Evolutionary conservation across 2,797 vertebrate species (phyloP).

Genomic region (Vespertilio murinus): DNA sequence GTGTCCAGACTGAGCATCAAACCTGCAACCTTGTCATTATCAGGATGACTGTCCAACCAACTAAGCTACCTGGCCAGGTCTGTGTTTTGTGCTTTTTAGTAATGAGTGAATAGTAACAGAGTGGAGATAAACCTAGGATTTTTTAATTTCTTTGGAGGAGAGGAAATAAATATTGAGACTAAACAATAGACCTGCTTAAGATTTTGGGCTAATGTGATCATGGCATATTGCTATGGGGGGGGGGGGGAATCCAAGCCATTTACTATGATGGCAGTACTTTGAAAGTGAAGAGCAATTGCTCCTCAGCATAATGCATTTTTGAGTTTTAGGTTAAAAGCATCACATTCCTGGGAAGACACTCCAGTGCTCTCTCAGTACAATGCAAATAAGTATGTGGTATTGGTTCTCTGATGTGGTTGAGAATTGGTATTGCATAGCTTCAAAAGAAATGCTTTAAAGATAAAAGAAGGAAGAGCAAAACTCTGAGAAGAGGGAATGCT

Average conservation of each 20-base stretch:
- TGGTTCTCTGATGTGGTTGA: constrained; percentile 44
- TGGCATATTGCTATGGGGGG: background rate
- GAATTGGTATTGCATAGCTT: background rate
- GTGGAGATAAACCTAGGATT: background rate
- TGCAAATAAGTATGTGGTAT: background rate
- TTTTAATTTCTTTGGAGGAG: constrained; percentile 49
- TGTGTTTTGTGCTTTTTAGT: constrained; percentile 31
- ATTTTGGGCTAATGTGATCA: constrained; percentile 25
- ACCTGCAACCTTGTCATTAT: background rate
- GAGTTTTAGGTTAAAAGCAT: constrained; percentile 2
- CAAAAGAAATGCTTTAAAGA: constrained; percentile 47
- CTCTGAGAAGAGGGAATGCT: background rate
- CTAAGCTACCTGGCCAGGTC: background rate
- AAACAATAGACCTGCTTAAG: background rate
- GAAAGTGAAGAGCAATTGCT: background rate
- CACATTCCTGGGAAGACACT: background rate
- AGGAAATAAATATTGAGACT: background rate
- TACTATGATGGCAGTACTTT: background rate
- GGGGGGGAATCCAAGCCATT: background rate
- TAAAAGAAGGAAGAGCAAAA: constrained; percentile 31
- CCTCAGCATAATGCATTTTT: background rate
- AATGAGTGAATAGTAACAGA: constrained; percentile 3
- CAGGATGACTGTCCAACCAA: background rate
- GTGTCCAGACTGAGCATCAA: background rate
- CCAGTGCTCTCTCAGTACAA: background rate